These are phyloP conservation scores for Vultur gryphus DNA, from an alignment of 2,797 vertebrate species.

Conservation along the genomic window DNA sequence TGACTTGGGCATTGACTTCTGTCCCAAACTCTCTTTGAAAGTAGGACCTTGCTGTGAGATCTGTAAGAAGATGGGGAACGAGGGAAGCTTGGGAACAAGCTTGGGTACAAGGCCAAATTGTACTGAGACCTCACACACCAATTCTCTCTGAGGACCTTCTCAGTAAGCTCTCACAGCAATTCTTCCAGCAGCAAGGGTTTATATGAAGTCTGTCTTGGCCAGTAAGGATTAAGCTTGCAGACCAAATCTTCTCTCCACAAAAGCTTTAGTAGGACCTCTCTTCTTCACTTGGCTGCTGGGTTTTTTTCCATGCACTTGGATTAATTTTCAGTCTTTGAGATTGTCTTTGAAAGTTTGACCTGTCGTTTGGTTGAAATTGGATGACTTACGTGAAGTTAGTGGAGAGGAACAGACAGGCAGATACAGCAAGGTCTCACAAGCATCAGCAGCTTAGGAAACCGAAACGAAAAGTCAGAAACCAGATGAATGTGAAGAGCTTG, in stretches of 20 bases:
- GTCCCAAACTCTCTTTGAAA: background rate
- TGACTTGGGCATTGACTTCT: background rate
- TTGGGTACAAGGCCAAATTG: background rate
- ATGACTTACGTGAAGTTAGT: background rate
- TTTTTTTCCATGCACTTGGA: background rate
- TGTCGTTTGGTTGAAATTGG: background rate
- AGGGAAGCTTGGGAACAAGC: background rate
- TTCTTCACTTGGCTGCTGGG: background rate
- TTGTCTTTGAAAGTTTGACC: background rate
- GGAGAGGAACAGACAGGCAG: background rate
- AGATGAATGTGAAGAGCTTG: background rate
- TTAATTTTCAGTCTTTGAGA: background rate
- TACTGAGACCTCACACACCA: background rate
- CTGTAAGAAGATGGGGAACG: background rate
- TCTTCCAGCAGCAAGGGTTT: background rate
- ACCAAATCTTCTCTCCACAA: background rate
- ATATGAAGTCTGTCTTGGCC: background rate
- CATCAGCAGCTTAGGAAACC: background rate
- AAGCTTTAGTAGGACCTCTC: background rate
- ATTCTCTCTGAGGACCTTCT: background rate
- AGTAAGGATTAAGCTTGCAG: background rate
- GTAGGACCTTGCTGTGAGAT: background rate
- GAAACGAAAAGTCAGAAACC: accelerated
- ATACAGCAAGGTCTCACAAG: background rate
- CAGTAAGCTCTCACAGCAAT: background rate